Evolutionary conservation across 1,140 invertebrate genomes (phyloP), one percentile per base, ranked within the genome.

Genomic region (Druon quercuslanigerum): DNA sequence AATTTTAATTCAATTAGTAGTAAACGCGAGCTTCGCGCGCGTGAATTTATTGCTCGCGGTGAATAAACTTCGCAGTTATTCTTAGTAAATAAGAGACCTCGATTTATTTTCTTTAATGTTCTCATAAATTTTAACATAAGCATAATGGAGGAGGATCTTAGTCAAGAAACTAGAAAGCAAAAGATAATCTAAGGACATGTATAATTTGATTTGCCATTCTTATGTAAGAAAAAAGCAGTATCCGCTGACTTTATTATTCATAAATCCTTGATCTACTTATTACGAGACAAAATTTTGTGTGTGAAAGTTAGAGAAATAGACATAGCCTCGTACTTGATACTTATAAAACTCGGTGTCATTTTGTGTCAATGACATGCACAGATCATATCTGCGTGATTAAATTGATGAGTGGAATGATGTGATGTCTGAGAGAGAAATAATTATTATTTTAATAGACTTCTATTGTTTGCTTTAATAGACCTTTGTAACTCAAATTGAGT

Each of bases 311-410:
- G 17, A 19, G 6, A 17, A 54, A 54, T 54, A 54, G n/a, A 54
- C 2, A 14, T 52, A 8, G n/a, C 51, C 51, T 52, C 51, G 51
- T 17, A 52, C 51, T 52, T 54, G n/a, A 3, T 16, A 11, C n/a
- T 54, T 17, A 46, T 11, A 54, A 54, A 54, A 54, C n/a, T 54
- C 17, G 17, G 4, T 54, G 17, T 54, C 19, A 54, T 54, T 17
- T 54, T 54, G 52, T 54, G 52, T 54, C 52, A 54, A 54, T 54
- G 52, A 9, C 52, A 54, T 52, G 13, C 52, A 19, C n/a, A 54
- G 52, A 54, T 54, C n/a, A 17, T 17, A 54, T 54, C n/a, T n/a
- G n/a, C 17, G n/a, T 17, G 51, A 51, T 52, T 52, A 52, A 52
- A 52, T 52, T n/a, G 51, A 52, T 52, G 51, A n/a, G 12, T 52